Percentiles rank a stretch among this genome's conserved stretches.
These are phyloP conservation scores for Malurus cyaneus DNA, from an alignment of 2,113 vertebrate genomes.

Conservation along the genomic window DNA sequence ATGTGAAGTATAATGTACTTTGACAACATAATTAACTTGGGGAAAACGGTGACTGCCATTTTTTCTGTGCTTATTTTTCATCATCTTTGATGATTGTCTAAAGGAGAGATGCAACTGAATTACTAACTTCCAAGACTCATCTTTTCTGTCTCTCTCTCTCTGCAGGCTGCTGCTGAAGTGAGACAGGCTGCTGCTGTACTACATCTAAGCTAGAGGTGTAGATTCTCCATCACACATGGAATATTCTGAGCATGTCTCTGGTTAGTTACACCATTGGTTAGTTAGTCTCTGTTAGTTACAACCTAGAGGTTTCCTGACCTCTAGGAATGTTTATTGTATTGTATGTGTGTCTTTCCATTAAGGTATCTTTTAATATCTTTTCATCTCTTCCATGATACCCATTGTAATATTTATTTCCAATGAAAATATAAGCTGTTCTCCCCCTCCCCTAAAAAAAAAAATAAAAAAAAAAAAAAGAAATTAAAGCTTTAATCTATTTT, in stretches of 20 bases:
- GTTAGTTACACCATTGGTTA: background rate
- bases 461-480: too few species aligned
- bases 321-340: background rate
- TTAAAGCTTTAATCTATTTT: background rate
- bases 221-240: background rate
- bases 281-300: too few species aligned
- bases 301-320: too few species aligned
- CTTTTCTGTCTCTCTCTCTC: background rate
- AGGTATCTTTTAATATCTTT: background rate
- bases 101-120: background rate
- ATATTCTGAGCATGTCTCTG: background rate
- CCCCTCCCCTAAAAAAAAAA: too few species aligned
- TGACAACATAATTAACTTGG: background rate
- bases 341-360: background rate
- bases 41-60: background rate
- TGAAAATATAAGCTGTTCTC: background rate
- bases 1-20: background rate
- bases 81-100: background rate
- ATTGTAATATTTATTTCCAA: background rate
- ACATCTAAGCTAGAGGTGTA: background rate
- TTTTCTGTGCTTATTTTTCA: conserved; percentile 1
- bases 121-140: background rate
- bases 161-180: background rate
- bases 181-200: background rate
- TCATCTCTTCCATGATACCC: background rate